Percentiles rank a stretch among this genome's conserved stretches.
phyloP scores from a whole-genome alignment of 2,113 vertebrate species.

The Labrus mixtus region DNA sequence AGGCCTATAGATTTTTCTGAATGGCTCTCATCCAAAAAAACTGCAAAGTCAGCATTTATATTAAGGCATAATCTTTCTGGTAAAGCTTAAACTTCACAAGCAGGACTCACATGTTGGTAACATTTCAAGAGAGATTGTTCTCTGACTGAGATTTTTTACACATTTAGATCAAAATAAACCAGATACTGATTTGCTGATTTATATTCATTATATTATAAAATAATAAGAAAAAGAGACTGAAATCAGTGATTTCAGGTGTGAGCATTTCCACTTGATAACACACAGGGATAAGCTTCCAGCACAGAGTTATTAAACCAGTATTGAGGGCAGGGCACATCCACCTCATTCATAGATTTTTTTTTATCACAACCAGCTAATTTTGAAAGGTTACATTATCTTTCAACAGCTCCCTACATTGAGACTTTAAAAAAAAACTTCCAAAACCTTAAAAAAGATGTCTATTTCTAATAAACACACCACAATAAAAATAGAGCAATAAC shows the following conservation, averaged over 20 bases:
- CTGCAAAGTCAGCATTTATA: too few relatives aligned
- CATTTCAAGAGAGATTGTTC: too few relatives aligned
- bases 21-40: too few relatives aligned
- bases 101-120: too few relatives aligned
- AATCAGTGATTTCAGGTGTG: not conserved
- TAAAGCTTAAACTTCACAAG: too few relatives aligned
- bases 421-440: not conserved
- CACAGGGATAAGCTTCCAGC: constrained; percentile 1
- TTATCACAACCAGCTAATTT: constrained; percentile 3
- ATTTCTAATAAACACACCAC: not conserved
- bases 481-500: too few relatives aligned
- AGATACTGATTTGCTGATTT: too few relatives aligned
- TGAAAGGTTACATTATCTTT: not conserved
- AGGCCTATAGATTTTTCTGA: too few relatives aligned
- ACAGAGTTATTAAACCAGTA: constrained; percentile 4
- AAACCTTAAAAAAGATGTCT: not conserved
- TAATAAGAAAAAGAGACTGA: not conserved
- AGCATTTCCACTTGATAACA: not conserved
- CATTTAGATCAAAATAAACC: not conserved
- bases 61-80: too few relatives aligned
- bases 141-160: too few relatives aligned
- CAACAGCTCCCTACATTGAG: not conserved
- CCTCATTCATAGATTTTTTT: constrained; percentile 10
- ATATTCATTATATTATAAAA: too few relatives aligned
- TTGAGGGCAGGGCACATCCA: not conserved